These are phyloP conservation scores for Alosa alosa DNA, from an alignment of 2,113 vertebrate species.

Conservation along the genomic window DNA sequence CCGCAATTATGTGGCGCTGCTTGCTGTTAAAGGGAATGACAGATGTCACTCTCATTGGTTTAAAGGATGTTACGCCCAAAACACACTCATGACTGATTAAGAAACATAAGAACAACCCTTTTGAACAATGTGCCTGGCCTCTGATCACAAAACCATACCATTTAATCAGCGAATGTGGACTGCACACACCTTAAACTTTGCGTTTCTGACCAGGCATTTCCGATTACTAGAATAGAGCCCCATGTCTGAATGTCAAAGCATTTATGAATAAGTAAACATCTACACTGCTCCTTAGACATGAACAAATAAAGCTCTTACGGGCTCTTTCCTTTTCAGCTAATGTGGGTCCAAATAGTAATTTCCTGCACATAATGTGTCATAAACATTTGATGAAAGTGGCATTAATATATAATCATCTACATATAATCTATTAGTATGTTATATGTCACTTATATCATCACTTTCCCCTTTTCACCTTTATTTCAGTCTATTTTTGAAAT, in stretches of 20 bases:
- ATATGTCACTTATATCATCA: neutral
- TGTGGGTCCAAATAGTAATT: neutral
- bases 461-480: neutral
- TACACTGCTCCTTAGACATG: neutral
- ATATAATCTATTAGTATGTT: neutral
- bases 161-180: too few relatives aligned
- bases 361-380: neutral
- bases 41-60: too few relatives aligned
- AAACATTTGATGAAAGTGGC: neutral
- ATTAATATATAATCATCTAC: neutral
- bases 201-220: too few relatives aligned
- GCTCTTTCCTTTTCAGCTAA: neutral
- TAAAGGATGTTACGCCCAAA: too few relatives aligned
- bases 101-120: too few relatives aligned
- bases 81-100: too few relatives aligned
- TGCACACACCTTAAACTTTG: too few relatives aligned
- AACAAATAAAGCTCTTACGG: neutral
- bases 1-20: too few relatives aligned
- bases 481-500: slow-evolving; percentile 14
- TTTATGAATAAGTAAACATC: neutral
- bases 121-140: too few relatives aligned
- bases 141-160: too few relatives aligned
- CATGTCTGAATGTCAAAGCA: neutral
- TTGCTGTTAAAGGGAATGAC: too few relatives aligned
- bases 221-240: too few relatives aligned